These are phyloP conservation scores for Epinotia ramella DNA, from an alignment of 2,888 invertebrate species.

Conservation along the genomic window DNA sequence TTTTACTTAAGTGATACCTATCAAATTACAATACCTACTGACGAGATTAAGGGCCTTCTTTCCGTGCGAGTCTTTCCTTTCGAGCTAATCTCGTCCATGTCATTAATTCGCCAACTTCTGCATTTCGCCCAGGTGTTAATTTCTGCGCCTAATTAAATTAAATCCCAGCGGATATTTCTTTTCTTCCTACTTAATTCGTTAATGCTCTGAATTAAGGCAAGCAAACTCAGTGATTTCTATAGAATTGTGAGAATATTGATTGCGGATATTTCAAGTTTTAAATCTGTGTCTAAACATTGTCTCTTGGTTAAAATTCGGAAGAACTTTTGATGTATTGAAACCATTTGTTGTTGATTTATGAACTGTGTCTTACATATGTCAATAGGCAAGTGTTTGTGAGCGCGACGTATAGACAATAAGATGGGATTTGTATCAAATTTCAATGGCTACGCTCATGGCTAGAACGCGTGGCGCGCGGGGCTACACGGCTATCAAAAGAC, in stretches of 20 bases:
- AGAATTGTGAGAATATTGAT: too few relatives aligned
- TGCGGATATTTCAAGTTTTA: not conserved
- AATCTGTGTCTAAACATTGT: not conserved
- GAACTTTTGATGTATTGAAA: not conserved
- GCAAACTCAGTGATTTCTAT: not conserved
- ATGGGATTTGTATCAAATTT: not conserved
- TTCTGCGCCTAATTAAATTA: slow-evolving; percentile 59
- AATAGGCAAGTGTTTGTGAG: too few relatives aligned
- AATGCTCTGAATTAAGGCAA: slow-evolving; percentile 28
- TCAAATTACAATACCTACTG: not conserved
- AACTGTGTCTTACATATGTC: not conserved
- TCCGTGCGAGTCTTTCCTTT: slow-evolving; percentile 48
- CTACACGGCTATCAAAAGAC: slow-evolving; percentile 10
- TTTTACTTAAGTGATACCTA: not conserved
- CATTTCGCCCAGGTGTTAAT: slow-evolving; percentile 53
- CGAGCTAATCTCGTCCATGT: slow-evolving; percentile 50
- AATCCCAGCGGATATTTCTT: slow-evolving; percentile 47
- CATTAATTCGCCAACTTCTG: slow-evolving; percentile 54
- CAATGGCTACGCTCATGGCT: not conserved
- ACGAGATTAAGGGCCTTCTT: slow-evolving; percentile 36
- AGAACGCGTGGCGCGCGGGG: not conserved
- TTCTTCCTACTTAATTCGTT: slow-evolving; percentile 27
- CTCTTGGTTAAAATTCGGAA: not conserved
- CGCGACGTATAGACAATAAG: not conserved
- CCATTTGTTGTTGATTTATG: too few relatives aligned